These are phyloP conservation scores for Musca vetustissima DNA, from an alignment of 1,140 invertebrate species.

Conservation along the genomic window DNA sequence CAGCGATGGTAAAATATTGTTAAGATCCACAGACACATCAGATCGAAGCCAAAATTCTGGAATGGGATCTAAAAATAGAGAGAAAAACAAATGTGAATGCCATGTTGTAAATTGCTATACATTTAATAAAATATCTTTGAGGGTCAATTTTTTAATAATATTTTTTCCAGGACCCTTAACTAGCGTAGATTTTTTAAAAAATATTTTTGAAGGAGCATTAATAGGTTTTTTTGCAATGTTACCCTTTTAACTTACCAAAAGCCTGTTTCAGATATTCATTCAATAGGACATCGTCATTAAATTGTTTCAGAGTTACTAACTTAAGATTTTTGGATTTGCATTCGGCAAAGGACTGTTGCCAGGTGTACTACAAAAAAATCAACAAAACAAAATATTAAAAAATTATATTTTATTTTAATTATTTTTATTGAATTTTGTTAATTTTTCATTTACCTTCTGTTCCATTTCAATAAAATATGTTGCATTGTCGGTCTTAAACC, in stretches of 20 bases:
- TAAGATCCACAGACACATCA: background rate
- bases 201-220: too few relatives aligned
- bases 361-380: background rate
- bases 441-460: background rate
- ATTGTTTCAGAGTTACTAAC: background rate
- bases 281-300: background rate
- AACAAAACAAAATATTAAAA: too few relatives aligned
- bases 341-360: constrained; percentile 2
- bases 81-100: too few relatives aligned
- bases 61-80: background rate
- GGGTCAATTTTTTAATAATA: too few relatives aligned
- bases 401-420: too few relatives aligned
- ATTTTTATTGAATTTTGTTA: too few relatives aligned
- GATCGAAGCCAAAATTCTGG: constrained; percentile 10
- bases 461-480: constrained; percentile 7
- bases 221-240: too few relatives aligned
- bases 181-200: too few relatives aligned
- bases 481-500: constrained; percentile 16
- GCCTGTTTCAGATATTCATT: background rate
- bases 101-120: too few relatives aligned
- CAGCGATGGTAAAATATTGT: background rate
- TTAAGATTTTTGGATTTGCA: background rate
- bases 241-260: background rate
- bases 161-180: too few relatives aligned
- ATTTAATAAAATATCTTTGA: too few relatives aligned